Conservation (phyloP, 1,140 invertebrate genomes). For the Pemphigus obesinymphae region DNA sequence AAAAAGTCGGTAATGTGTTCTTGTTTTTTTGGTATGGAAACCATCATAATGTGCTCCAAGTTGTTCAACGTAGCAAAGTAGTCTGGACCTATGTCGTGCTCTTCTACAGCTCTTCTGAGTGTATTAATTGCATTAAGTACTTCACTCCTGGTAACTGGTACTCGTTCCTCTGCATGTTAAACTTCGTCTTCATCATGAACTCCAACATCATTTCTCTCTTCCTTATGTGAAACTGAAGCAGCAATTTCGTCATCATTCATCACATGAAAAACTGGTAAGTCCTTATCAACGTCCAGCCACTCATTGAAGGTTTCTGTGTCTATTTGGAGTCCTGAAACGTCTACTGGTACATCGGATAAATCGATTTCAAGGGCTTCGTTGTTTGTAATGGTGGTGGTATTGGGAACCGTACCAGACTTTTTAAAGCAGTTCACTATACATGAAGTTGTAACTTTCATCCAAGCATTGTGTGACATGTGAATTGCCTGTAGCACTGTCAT, state of each 20-base stretch:
- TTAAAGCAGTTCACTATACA: background rate
- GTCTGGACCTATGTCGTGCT: background rate
- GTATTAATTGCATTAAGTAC: background rate
- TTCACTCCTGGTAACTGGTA: background rate
- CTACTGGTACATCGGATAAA: background rate
- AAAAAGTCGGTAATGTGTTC: too few relatives aligned
- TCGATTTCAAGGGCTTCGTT: background rate
- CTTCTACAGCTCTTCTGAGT: background rate
- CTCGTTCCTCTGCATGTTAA: background rate
- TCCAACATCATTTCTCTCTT: background rate
- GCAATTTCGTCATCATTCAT: background rate
- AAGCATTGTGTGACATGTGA: conserved; percentile 4
- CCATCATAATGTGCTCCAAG: background rate
- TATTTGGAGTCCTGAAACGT: background rate
- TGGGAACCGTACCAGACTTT: background rate
- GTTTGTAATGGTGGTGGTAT: background rate
- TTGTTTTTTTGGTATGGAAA: background rate
- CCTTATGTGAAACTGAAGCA: background rate
- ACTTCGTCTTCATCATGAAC: background rate
- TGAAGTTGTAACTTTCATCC: background rate
- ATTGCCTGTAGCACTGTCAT: background rate
- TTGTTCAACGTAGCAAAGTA: background rate
- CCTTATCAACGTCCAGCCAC: background rate
- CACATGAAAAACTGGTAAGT: background rate
- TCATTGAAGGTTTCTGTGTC: background rate